A percentile compares a stretch with the other conserved stretches of the same genome.
Conservation (phyloP, 2,113 vertebrate genomes). For the Malurus elegans region DNA sequence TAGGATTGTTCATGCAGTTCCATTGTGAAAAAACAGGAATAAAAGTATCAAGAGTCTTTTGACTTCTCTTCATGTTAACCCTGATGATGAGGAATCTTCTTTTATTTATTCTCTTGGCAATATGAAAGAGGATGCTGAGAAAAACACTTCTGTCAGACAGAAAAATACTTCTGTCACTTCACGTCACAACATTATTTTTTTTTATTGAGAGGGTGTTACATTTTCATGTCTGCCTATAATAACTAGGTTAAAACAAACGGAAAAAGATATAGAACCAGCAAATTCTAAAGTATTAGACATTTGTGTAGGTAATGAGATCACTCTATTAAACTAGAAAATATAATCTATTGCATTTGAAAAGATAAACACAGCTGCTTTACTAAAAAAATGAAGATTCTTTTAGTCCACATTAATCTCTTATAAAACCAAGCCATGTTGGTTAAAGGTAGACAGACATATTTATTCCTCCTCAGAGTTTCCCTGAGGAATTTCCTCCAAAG, state of each 20-base stretch:
- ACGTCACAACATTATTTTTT: slow-evolving; percentile 8
- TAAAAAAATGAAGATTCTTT: not conserved
- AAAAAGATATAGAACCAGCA: not conserved
- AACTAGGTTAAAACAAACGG: not conserved
- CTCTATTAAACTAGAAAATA: not conserved
- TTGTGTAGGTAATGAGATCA: not conserved
- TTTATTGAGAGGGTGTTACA: not conserved
- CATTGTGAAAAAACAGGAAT: not conserved
- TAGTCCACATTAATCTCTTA: not conserved
- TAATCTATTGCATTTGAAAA: not conserved
- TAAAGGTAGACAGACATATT: not conserved
- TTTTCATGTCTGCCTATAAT: not conserved
- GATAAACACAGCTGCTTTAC: not conserved
- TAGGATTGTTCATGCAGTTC: not conserved
- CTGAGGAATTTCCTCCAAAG: not conserved
- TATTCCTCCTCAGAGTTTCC: not conserved
- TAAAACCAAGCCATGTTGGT: not conserved
- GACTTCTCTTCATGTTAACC: not conserved
- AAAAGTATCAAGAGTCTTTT: not conserved
- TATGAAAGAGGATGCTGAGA: not conserved
- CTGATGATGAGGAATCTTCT: not conserved
- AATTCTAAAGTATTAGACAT: not conserved
- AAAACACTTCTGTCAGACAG: not conserved
- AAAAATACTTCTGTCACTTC: not conserved
- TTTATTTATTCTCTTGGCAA: not conserved